phyloP scores from a whole-genome alignment of 2,797 vertebrate genomes.

The Mastacembelus armatus region DNA sequence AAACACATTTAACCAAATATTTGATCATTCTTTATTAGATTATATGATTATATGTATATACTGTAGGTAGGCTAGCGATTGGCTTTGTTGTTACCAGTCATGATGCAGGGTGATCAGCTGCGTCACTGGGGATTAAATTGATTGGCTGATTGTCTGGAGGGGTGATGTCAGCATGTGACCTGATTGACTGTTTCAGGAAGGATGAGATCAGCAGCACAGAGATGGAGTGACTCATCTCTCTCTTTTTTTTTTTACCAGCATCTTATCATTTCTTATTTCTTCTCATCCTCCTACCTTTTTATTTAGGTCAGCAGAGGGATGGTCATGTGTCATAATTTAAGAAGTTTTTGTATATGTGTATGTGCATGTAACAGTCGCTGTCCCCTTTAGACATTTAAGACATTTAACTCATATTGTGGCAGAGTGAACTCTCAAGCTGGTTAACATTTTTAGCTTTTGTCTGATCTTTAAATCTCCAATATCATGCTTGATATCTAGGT shows the following conservation, averaged over 20 bases:
- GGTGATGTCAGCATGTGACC: constrained; percentile 51
- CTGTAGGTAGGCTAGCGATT: not conserved
- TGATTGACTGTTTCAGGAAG: constrained; percentile 37
- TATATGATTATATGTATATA: constrained; percentile 16
- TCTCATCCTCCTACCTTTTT: not conserved
- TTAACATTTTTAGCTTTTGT: not conserved
- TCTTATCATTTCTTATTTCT: constrained; percentile 3
- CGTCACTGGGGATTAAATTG: constrained; percentile 14
- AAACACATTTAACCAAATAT: no score
- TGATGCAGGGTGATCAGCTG: not conserved
- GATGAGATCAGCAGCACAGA: constrained; percentile 47
- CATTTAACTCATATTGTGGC: no score
- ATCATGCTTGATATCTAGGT: not conserved
- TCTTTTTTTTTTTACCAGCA: not conserved
- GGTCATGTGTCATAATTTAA: not conserved
- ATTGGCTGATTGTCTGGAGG: constrained; percentile 30
- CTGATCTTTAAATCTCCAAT: not conserved
- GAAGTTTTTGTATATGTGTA: not conserved
- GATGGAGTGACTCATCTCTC: constrained; percentile 35
- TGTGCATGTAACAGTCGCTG: not conserved
- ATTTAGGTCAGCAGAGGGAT: not conserved
- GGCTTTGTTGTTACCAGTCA: not conserved
- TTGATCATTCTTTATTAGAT: no score
- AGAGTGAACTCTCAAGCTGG: not conserved
- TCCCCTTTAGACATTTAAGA: no score